phyloP scores from a whole-genome alignment of 2,113 vertebrate species.

The Diglossa brunneiventris region DNA sequence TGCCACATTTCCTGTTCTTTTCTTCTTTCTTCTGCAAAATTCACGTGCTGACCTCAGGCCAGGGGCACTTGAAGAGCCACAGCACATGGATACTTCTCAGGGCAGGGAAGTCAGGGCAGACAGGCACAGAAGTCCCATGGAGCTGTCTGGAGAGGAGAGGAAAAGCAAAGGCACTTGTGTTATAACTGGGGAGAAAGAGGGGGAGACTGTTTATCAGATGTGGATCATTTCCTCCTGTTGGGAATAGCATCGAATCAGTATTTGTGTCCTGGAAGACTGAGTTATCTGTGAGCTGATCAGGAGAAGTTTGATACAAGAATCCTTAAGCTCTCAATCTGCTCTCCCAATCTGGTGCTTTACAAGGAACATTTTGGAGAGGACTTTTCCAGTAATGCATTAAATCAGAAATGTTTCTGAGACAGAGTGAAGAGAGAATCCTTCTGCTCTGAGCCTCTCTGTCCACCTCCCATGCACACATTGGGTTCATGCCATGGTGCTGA shows the following conservation, averaged over 20 bases:
- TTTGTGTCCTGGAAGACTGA: neutral
- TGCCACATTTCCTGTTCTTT: neutral
- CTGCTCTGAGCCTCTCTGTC: neutral
- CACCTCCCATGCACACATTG: neutral
- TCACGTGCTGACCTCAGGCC: neutral
- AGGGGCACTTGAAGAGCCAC: neutral
- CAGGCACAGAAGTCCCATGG: neutral
- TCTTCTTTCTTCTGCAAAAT: neutral
- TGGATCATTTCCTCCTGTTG: neutral
- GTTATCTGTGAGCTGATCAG: neutral
- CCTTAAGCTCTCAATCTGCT: neutral
- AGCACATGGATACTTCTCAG: neutral
- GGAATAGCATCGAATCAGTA: neutral
- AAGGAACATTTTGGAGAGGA: neutral
- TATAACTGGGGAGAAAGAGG: neutral
- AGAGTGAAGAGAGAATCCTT: neutral
- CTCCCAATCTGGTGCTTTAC: neutral
- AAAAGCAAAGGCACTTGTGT: neutral
- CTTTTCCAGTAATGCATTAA: neutral
- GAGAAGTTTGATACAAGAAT: neutral
- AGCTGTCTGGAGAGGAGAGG: neutral
- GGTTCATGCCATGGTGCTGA: neutral
- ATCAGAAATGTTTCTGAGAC: neutral
- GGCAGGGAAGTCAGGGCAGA: neutral
- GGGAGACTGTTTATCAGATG: neutral